phyloP scores from a whole-genome alignment of 2,797 vertebrate genomes.

The Helostoma temminkii region DNA sequence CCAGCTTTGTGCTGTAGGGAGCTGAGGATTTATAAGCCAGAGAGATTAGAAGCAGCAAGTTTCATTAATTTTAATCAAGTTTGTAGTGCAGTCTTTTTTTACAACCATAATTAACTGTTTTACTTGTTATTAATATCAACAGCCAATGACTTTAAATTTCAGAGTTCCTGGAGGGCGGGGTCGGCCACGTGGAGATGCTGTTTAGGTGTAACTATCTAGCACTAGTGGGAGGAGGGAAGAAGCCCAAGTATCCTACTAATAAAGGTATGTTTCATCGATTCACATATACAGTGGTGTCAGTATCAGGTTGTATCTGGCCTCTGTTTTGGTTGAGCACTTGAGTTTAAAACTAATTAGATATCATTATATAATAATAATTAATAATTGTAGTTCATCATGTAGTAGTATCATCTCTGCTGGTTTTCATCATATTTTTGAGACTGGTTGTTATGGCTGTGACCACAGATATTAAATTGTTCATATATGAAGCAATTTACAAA shows the following conservation, averaged over 20 bases:
- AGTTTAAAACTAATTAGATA: not conserved
- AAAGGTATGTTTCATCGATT: conserved; percentile 87
- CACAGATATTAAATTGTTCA: no score
- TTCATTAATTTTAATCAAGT: not conserved
- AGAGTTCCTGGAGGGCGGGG: conserved; percentile 98
- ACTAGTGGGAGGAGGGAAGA: conserved; percentile 97
- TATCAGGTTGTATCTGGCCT: no score
- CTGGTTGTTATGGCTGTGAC: no score
- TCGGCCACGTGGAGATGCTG: conserved; percentile 98
- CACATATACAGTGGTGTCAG: not conserved
- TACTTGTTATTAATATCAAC: not conserved
- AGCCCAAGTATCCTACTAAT: conserved; percentile 98
- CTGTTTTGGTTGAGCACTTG: not conserved
- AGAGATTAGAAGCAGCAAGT: conserved; percentile 1
- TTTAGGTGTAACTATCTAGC: conserved; percentile 99
- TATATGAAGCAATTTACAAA: no score
- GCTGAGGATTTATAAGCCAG: conserved; percentile 10
- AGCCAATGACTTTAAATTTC: conserved; percentile 55
- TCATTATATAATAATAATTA: not conserved
- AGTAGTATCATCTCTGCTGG: not conserved
- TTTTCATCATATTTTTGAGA: not conserved
- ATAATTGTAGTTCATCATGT: no score
- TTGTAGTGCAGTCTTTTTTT: not conserved
- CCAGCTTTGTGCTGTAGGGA: not conserved
- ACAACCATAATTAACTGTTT: not conserved